These are phyloP conservation scores for Dendrophyllia cribrosa DNA, from an alignment of 64 coral and sea anemone species.

Conservation along the genomic window DNA sequence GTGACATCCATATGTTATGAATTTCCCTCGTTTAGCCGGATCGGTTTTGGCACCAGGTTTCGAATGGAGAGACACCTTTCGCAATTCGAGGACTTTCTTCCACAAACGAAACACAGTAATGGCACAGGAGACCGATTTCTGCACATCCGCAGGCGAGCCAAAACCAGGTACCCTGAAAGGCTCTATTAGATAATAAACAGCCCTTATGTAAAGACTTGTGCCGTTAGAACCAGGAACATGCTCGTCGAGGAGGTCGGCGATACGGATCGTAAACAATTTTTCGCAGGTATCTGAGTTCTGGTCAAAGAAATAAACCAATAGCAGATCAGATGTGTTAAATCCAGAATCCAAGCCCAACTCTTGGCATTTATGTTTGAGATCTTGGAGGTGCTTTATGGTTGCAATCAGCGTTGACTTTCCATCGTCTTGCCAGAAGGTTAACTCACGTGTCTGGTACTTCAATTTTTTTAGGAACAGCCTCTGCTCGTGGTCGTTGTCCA, in stretches of 20 bases:
- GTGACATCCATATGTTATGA: too few species aligned
- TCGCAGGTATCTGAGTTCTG: constrained; percentile 71
- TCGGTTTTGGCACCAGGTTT: constrained; percentile 17
- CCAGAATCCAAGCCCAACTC: constrained; percentile 41
- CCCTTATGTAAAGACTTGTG: constrained; percentile 63
- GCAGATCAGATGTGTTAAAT: constrained; percentile 50
- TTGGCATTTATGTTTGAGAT: constrained; percentile 48
- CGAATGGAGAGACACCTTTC: constrained; percentile 32
- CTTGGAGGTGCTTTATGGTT: constrained; percentile 50
- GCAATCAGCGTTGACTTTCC: constrained; percentile 13
- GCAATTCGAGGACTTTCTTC: not conserved
- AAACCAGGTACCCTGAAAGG: not conserved
- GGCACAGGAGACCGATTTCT: constrained; percentile 31
- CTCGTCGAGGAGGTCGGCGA: constrained; percentile 63
- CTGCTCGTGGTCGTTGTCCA: constrained; percentile 68
- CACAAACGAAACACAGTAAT: constrained; percentile 45
- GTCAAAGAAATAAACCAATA: constrained; percentile 53
- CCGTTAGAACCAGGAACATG: constrained; percentile 61
- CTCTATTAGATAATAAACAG: constrained; percentile 11
- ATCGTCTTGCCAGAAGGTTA: constrained; percentile 65
- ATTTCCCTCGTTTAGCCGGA: not conserved
- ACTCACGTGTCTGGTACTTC: constrained; percentile 62
- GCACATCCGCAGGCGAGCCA: constrained; percentile 21
- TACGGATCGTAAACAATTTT: constrained; percentile 11
- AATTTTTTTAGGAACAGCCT: constrained; percentile 67